Percentiles rank a stretch among this genome's conserved stretches.
phyloP scores from a whole-genome alignment of 2,797 vertebrate species.

The Hipposideros larvatus region DNA sequence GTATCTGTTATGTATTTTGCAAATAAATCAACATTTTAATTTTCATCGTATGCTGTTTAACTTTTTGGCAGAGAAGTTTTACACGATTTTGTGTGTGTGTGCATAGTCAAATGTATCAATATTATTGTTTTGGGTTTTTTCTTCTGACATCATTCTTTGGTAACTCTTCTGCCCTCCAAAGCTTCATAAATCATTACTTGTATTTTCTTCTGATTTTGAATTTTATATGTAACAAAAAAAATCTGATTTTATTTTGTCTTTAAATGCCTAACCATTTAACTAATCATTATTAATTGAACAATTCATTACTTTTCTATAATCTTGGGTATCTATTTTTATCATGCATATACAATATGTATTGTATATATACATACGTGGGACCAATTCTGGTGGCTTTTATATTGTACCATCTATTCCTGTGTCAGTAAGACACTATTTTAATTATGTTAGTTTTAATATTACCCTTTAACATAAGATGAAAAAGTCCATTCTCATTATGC shows the following conservation, averaged over 20 bases:
- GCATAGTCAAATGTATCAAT: not conserved
- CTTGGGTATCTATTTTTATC: not conserved
- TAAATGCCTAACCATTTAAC: not conserved
- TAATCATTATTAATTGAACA: not conserved
- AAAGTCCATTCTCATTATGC: not conserved
- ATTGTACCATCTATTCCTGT: not conserved
- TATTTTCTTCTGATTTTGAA: conserved; percentile 44
- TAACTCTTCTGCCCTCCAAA: not conserved
- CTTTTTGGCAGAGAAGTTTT: not conserved
- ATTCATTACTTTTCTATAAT: not conserved
- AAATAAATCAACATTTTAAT: not conserved
- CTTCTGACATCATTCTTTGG: not conserved
- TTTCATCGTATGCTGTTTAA: not conserved
- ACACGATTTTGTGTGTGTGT: not conserved
- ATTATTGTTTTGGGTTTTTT: not conserved
- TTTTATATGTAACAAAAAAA: not conserved
- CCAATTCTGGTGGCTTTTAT: not conserved
- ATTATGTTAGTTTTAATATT: not conserved
- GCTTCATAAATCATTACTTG: not conserved
- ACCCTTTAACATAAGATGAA: not conserved
- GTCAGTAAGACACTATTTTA: not conserved
- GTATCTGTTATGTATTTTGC: not conserved
- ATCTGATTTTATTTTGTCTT: not conserved
- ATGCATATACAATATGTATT: not conserved
- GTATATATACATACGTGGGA: too few relatives aligned